Evolutionary conservation across 2,888 invertebrate species (phyloP).

Genomic region (Heliconius sara): DNA sequence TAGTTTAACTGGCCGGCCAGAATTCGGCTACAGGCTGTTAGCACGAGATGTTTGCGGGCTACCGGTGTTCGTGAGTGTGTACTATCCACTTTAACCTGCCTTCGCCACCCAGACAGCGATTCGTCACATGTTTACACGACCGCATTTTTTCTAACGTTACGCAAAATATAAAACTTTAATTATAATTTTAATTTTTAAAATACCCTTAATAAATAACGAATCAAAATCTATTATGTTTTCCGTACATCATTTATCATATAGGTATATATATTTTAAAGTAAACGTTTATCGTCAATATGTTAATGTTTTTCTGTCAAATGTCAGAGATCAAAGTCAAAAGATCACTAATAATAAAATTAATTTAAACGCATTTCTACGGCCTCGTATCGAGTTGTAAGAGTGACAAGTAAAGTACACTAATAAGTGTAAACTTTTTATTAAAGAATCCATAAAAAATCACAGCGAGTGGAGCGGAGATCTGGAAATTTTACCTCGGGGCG

Average conservation of each 20-base stretch:
- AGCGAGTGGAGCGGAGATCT: slow-evolving; percentile 61
- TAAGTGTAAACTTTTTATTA: slow-evolving; percentile 81
- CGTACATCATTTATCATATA: background rate
- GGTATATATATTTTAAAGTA: too few species aligned
- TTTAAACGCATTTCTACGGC: slow-evolving; percentile 67
- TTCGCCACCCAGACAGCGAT: slow-evolving; percentile 73
- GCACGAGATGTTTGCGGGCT: slow-evolving; percentile 71
- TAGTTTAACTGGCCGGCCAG: slow-evolving; percentile 52
- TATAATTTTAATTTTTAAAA: background rate
- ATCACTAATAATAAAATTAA: slow-evolving; percentile 66
- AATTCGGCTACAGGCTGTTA: slow-evolving; percentile 63
- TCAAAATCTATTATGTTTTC: too few species aligned
- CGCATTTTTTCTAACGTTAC: slow-evolving; percentile 52
- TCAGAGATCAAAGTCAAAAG: slow-evolving; percentile 51
- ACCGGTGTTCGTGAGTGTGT: slow-evolving; percentile 79
- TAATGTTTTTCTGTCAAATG: background rate
- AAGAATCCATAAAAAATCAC: slow-evolving; percentile 76
- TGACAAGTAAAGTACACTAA: slow-evolving; percentile 70
- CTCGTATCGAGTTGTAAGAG: slow-evolving; percentile 60
- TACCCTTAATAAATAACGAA: background rate
- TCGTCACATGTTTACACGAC: slow-evolving; percentile 52
- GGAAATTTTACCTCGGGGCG: slow-evolving; percentile 71
- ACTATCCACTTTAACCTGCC: slow-evolving; percentile 73
- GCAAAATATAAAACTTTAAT: slow-evolving; percentile 49
- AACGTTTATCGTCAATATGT: background rate